Evolutionary conservation across 2,888 invertebrate genomes (phyloP).

Genomic region (Mesorhabditis sp.): DNA sequence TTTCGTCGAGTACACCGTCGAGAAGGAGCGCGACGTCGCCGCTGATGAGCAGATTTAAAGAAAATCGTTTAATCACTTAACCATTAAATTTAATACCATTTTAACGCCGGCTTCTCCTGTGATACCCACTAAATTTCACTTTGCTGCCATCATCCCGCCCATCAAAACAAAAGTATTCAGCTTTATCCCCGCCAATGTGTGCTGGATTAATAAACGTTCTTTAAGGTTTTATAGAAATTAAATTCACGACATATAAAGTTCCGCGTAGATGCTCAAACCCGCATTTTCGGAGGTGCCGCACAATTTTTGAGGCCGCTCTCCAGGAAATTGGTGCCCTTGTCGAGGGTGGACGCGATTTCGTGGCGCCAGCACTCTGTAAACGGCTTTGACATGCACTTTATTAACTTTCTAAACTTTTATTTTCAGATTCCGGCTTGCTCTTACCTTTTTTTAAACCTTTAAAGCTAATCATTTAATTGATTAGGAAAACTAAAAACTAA

Average conservation of each 20-base stretch:
- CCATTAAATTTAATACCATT: background rate
- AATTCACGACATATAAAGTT: no score
- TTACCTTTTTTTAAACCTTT: no score
- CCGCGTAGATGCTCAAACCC: background rate
- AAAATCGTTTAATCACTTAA: background rate
- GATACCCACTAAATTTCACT: no score
- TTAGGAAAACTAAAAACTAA: no score
- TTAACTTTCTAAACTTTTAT: no score
- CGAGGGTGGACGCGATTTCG: background rate
- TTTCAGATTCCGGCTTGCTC: no score
- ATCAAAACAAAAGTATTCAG: background rate
- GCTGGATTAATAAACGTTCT: no score
- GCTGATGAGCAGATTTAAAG: background rate
- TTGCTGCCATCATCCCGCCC: background rate
- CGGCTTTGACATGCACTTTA: no score
- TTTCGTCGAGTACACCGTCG: conserved; percentile 2
- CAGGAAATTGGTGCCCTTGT: background rate
- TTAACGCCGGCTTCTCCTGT: no score
- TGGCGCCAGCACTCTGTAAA: background rate
- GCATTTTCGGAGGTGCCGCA: background rate
- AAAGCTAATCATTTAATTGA: no score
- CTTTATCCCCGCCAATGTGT: background rate
- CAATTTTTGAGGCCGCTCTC: background rate
- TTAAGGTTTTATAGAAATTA: no score
- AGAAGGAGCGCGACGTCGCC: conserved; percentile 1